Evolutionary conservation across 2,888 invertebrate genomes (phyloP).

Genomic region (Pristionchus maxplancki): DNA sequence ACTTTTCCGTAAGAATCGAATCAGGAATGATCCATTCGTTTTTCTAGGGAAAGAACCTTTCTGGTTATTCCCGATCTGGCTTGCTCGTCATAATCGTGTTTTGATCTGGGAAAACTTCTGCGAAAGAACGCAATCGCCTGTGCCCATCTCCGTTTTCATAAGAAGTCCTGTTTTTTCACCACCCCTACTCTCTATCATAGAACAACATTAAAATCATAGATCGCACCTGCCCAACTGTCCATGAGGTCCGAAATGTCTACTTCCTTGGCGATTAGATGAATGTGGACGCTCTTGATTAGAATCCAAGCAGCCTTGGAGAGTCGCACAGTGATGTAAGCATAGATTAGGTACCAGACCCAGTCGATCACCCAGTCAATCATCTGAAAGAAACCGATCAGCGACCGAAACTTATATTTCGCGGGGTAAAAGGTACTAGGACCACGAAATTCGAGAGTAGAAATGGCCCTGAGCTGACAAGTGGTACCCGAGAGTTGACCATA

Average conservation of each 20-base stretch:
- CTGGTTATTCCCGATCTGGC: background rate
- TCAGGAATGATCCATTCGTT: no score
- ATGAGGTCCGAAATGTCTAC: slow-evolving; percentile 60
- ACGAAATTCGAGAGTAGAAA: background rate
- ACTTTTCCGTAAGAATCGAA: no score
- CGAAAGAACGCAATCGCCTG: background rate
- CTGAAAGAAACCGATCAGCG: background rate
- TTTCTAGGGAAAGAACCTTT: no score
- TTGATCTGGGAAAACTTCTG: background rate
- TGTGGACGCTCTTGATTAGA: slow-evolving; percentile 58
- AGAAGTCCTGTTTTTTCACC: no score
- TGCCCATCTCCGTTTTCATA: slow-evolving; percentile 34
- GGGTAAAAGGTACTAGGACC: background rate
- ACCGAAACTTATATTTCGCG: background rate
- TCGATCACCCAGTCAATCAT: slow-evolving; percentile 53
- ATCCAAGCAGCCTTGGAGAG: slow-evolving; percentile 69
- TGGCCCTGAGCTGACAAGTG: slow-evolving; percentile 12
- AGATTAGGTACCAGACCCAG: slow-evolving; percentile 55
- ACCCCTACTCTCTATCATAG: no score
- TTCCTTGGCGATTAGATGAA: slow-evolving; percentile 61
- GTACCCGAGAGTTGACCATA: slow-evolving; percentile 37
- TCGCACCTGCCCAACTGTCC: slow-evolving; percentile 65
- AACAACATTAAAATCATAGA: no score
- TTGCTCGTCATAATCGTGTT: background rate
- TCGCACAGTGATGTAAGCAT: slow-evolving; percentile 65